These are phyloP conservation scores for Aurelia coerulea DNA, from an alignment of 30 jellyfish, hydroid and myxozoan species.

Conservation along the genomic window DNA sequence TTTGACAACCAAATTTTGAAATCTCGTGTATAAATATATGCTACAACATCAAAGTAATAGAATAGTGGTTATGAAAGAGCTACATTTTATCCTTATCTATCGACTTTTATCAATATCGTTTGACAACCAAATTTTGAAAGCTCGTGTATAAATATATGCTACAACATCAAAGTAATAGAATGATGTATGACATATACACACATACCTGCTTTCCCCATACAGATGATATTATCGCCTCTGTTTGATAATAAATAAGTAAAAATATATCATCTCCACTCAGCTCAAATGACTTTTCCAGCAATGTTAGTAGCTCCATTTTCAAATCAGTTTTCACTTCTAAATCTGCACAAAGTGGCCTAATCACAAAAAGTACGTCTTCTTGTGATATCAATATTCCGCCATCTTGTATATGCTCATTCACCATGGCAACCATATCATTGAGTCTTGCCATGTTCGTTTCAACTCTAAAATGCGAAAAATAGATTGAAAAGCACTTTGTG, in stretches of 20 bases:
- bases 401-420: constrained; percentile 52
- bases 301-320: constrained; percentile 70
- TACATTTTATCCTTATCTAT: no score
- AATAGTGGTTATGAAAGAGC: no score
- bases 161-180: no score
- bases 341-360: constrained; percentile 89
- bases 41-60: no score
- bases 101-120: no score
- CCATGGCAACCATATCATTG: constrained; percentile 27
- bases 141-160: no score
- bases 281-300: constrained; percentile 71
- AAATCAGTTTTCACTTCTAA: constrained; percentile 57
- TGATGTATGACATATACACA: neutral
- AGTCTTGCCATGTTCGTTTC: constrained; percentile 9
- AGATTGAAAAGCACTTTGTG: no score
- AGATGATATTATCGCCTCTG: constrained; percentile 76
- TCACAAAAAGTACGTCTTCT: constrained; percentile 78
- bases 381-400: constrained; percentile 67
- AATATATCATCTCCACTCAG: constrained; percentile 81
- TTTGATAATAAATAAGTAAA: constrained; percentile 73
- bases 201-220: constrained; percentile 78
- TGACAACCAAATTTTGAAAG: no score
- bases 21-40: no score
- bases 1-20: no score
- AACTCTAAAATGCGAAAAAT: neutral